phyloP scores from a whole-genome alignment of 2,113 vertebrate species.

The Percopsis transmontana region DNA sequence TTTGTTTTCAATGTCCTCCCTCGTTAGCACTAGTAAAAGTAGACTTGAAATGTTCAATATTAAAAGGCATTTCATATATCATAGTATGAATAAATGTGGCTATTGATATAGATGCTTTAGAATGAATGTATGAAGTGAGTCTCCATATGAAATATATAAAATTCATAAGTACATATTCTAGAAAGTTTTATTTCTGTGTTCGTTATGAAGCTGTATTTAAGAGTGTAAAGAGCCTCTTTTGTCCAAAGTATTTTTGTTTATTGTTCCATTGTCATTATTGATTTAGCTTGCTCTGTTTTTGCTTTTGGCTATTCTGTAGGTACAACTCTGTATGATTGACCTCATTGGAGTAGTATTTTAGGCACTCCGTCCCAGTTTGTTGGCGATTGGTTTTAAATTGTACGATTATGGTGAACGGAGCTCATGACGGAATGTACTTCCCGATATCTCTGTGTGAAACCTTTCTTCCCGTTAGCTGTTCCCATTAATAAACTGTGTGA shows the following conservation, averaged over 20 bases:
- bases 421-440: conserved; percentile 60
- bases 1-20: conserved; percentile 11
- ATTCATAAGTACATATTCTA: conserved; percentile 46
- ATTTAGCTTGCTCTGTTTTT: conserved; percentile 16
- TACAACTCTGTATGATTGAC: too few species aligned
- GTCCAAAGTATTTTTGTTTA: conserved; percentile 28
- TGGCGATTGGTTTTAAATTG: neutral
- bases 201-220: conserved; percentile 49
- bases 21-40: conserved; percentile 41
- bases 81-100: conserved; percentile 57
- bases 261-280: conserved; percentile 22
- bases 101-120: conserved; percentile 59
- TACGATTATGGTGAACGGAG: conserved; percentile 23
- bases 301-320: conserved; percentile 8
- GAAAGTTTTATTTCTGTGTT: conserved; percentile 53
- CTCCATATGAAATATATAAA: conserved; percentile 55
- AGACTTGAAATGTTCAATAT: conserved; percentile 41
- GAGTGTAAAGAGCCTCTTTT: conserved; percentile 45
- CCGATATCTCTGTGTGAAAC: conserved; percentile 53
- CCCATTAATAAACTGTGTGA: neutral
- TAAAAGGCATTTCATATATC: conserved; percentile 46
- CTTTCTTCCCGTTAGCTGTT: conserved; percentile 4
- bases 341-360: too few species aligned
- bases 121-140: conserved; percentile 60
- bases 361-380: neutral